Evolutionary conservation across 1,140 invertebrate species (phyloP).

Genomic region (Magallana ariakensis): DNA sequence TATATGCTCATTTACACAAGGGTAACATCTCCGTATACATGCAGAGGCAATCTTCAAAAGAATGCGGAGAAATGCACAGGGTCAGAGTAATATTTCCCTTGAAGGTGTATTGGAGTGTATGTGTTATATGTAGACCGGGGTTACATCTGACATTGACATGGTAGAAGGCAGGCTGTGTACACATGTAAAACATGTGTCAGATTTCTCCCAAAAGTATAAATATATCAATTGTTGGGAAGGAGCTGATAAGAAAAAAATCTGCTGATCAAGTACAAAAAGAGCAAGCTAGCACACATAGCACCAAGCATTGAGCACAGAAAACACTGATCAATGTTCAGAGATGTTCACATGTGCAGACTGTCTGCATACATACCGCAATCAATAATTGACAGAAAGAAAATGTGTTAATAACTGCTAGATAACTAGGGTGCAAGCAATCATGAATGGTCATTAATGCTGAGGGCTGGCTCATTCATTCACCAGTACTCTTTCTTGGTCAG

Average conservation of each 20-base stretch:
- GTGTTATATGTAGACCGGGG: neutral
- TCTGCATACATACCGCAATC: conserved; percentile 31
- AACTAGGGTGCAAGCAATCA: conserved; percentile 18
- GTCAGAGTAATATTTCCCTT: conserved; percentile 21
- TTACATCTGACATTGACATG: conserved; percentile 29
- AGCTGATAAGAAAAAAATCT: conserved; percentile 10
- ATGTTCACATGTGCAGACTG: conserved; percentile 29
- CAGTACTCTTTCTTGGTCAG: neutral
- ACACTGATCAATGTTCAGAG: neutral
- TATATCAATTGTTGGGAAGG: conserved; percentile 3
- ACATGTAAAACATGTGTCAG: neutral
- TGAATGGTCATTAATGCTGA: neutral
- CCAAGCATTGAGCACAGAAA: neutral
- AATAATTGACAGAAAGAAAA: conserved; percentile 39
- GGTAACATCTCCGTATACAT: neutral
- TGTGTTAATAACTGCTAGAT: conserved; percentile 34
- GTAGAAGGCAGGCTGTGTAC: neutral
- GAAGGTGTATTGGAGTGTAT: conserved; percentile 3
- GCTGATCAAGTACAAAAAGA: conserved; percentile 26
- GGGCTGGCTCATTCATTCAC: neutral
- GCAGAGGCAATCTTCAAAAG: neutral
- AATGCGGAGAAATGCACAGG: neutral
- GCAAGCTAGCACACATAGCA: conserved; percentile 4
- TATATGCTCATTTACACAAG: neutral
- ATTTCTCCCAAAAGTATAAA: conserved; percentile 1